Base-by-base conservation (phyloP, 2,797 vertebrate genomes). In the Centropyge bicolor region DNA sequence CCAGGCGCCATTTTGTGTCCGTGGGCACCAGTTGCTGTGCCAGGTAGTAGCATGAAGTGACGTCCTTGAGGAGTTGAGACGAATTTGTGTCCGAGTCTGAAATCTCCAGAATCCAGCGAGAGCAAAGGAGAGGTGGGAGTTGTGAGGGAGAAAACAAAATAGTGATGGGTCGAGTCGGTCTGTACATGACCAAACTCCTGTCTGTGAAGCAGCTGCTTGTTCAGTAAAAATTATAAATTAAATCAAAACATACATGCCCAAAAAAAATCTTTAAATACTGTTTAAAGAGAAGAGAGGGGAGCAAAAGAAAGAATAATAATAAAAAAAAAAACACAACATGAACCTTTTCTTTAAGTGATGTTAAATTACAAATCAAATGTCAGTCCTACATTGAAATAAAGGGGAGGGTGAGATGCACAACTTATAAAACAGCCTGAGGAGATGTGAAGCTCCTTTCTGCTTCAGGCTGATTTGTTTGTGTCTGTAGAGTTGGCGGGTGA, bases 191-290 rank as follows among this genome's bases (percentile, higher is more conserved):
- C 41, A 75, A 66, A 80, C 83, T 89, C 85, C 72, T 68, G 67
- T 92, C 81, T 90, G 84, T 86, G 71, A 91, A 92, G 89, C 91
- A 93, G 91, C 91, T 91, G 93, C 90, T 91, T 93, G 90, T 94
- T 89, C 85, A 85, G 81, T 92, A 89, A 90, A 93, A 92, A 89
- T 91, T 94, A 95, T 96, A 94, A 96, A 97, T 97, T 91, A 96
- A 91, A 95, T 90, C 92, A 90, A 76, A 94, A 93, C 91, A 93
- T 93, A 95, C 90, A 92, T 94, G 89, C 89, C 91, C 87, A 91
- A 92, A 95, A 91, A 91, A 95, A 92, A 81, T 83, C 78, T 92
- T 95, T 94, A 72, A 41, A 87, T 94, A 94, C 92, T 95, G 94
- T 92, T 93, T 86, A 65, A 84, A 90, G 84, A 88, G 69, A 74